Percentiles rank a stretch among this genome's conserved stretches.
These are phyloP conservation scores for Nymphalis urticae DNA, from an alignment of 2,888 invertebrate species.

Conservation along the genomic window DNA sequence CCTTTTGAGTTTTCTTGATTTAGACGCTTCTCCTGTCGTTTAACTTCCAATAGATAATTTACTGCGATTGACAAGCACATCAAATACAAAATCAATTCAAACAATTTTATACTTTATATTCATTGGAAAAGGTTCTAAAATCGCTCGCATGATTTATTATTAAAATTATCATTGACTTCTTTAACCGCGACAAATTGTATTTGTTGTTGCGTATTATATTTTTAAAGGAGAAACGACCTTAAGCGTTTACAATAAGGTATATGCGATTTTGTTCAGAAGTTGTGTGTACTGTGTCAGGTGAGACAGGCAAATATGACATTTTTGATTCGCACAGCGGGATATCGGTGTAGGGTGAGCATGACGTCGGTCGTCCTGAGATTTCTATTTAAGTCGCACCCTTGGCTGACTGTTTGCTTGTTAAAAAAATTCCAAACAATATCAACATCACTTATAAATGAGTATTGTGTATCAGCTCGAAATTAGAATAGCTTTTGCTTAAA, in stretches of 20 bases:
- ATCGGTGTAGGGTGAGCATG: slow-evolving; percentile 22
- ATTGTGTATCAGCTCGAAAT: too few species aligned
- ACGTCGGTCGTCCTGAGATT: neutral
- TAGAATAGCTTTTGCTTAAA: too few species aligned
- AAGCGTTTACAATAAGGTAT: neutral
- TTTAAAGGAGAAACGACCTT: slow-evolving; percentile 1
- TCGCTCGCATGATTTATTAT: neutral
- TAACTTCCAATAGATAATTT: neutral
- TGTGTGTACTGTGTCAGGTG: neutral
- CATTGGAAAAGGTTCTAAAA: neutral
- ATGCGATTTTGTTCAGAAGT: neutral
- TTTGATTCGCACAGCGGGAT: slow-evolving; percentile 38
- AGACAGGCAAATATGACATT: slow-evolving; percentile 33
- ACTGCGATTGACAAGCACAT: slow-evolving; percentile 7
- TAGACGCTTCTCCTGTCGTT: neutral
- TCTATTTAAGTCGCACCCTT: neutral
- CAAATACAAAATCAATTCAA: neutral
- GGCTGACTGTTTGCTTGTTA: too few species aligned
- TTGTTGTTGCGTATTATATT: neutral
- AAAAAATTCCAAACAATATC: too few species aligned
- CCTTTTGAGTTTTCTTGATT: neutral
- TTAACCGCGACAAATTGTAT: slow-evolving; percentile 1
- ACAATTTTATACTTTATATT: neutral
- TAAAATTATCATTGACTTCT: slow-evolving; percentile 9
- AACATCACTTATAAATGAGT: neutral